phyloP scores from a whole-genome alignment of 2,113 vertebrate genomes.

The Oncorhynchus tshawytscha region DNA sequence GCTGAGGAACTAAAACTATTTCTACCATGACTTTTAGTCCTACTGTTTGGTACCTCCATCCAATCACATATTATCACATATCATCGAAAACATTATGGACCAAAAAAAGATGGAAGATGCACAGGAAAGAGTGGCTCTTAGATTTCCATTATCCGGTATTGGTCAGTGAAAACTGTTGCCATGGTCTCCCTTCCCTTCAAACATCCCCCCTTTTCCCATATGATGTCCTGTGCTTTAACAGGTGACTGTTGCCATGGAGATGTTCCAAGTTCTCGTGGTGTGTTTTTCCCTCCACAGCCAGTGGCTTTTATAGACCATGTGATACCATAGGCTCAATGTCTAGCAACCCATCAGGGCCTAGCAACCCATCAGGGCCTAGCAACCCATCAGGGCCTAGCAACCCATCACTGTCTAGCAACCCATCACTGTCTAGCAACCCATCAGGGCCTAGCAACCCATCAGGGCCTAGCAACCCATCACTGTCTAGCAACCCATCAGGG shows the following conservation, averaged over 20 bases:
- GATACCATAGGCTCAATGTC: neutral
- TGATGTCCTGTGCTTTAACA: neutral
- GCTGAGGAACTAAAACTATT: too few relatives aligned
- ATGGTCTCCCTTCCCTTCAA: neutral
- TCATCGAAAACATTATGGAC: too few relatives aligned
- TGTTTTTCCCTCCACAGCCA: constrained; percentile 3
- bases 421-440: neutral
- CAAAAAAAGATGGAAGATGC: too few relatives aligned
- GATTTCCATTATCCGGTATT: too few relatives aligned
- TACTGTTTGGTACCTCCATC: too few relatives aligned
- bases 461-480: neutral
- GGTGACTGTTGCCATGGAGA: neutral
- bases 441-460: neutral
- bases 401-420: neutral
- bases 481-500: neutral
- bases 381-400: neutral
- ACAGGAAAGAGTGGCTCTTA: too few relatives aligned
- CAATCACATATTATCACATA: too few relatives aligned
- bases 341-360: neutral
- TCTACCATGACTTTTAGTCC: too few relatives aligned
- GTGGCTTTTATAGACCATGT: neutral
- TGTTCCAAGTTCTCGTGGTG: neutral
- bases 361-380: neutral
- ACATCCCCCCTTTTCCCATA: neutral
- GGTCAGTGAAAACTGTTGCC: neutral